phyloP scores from a whole-genome alignment of 2,797 vertebrate species.

The Acanthiza pusilla region DNA sequence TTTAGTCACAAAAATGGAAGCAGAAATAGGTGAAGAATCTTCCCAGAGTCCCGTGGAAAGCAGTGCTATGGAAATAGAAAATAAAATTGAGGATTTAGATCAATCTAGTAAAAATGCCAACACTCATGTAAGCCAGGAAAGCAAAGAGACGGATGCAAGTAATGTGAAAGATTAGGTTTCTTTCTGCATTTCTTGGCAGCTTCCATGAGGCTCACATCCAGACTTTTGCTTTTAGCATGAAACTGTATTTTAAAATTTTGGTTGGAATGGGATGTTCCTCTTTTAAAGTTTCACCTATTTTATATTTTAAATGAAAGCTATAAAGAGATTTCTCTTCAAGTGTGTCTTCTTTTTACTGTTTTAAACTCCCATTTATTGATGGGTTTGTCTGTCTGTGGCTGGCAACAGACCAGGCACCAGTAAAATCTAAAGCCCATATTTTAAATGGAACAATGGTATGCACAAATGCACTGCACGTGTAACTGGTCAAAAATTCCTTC shows the following conservation, averaged over 20 bases:
- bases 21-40: slow-evolving; percentile 51
- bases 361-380: neutral
- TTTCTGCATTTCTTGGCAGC: neutral
- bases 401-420: neutral
- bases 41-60: slow-evolving; percentile 10
- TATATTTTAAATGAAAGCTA: neutral
- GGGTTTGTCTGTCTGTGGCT: neutral
- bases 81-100: slow-evolving; percentile 18
- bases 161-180: slow-evolving; percentile 29
- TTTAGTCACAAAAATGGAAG: neutral
- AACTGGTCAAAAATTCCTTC: neutral
- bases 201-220: neutral
- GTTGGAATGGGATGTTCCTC: neutral
- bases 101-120: slow-evolving; percentile 7
- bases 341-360: neutral
- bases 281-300: neutral
- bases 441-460: neutral
- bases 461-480: neutral
- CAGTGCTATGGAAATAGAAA: slow-evolving; percentile 30
- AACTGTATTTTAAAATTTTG: neutral
- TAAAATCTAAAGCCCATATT: neutral
- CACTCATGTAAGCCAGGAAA: neutral
- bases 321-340: neutral
- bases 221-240: neutral
- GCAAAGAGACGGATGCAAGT: neutral